phyloP scores from a whole-genome alignment of 2,113 vertebrate species.

The Alexandromys fortis region DNA sequence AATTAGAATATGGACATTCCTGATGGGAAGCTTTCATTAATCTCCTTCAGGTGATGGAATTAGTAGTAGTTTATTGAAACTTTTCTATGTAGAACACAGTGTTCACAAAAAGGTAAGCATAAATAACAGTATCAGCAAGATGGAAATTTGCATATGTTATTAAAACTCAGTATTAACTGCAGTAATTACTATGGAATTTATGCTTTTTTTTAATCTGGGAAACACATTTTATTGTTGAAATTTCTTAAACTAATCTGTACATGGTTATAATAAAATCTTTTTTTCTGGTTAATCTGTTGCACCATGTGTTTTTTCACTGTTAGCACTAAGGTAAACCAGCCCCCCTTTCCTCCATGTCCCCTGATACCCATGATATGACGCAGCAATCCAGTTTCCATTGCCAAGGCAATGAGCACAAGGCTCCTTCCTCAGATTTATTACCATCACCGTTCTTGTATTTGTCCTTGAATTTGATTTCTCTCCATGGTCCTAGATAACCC shows the following conservation, averaged over 20 bases:
- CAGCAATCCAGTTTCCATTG: background rate
- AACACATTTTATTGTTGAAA: conserved; percentile 14
- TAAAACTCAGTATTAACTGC: background rate
- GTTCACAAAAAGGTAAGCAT: background rate
- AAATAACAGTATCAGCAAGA: background rate
- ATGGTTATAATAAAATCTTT: background rate
- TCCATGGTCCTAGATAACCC: background rate
- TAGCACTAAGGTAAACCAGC: background rate
- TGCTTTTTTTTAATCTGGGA: background rate
- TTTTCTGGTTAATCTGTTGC: background rate
- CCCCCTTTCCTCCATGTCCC: too few species aligned
- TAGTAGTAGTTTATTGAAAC: background rate
- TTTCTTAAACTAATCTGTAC: conserved; percentile 11
- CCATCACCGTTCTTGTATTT: background rate
- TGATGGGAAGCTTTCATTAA: background rate
- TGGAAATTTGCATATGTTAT: background rate
- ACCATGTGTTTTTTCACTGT: background rate
- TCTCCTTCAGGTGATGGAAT: background rate
- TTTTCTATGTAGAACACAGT: background rate
- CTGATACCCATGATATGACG: background rate
- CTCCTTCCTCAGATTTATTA: background rate
- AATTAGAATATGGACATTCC: background rate
- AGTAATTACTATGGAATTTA: background rate
- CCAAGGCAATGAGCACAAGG: accelerated
- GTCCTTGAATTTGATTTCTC: background rate